Conservation (phyloP, 2,888 invertebrate genomes). For the Boloria euphrosyne region DNA sequence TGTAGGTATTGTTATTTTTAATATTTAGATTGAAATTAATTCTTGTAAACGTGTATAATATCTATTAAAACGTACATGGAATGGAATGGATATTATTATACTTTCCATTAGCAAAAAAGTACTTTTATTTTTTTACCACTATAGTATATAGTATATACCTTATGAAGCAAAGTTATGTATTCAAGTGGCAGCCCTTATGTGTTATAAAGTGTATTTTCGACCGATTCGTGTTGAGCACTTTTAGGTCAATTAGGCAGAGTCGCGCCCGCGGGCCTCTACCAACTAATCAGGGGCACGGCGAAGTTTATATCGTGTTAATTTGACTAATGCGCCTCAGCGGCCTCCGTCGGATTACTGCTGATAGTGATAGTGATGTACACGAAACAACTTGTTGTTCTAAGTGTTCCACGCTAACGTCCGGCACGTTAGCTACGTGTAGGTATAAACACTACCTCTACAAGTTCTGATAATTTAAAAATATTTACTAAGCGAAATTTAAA, state of each 20-base stretch:
- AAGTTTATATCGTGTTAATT: conserved; percentile 81
- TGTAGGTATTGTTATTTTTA: too few species aligned
- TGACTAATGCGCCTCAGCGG: conserved; percentile 74
- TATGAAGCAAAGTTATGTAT: background rate
- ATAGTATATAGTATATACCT: background rate
- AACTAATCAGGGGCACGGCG: conserved; percentile 78
- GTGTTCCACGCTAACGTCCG: background rate
- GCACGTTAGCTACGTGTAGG: background rate
- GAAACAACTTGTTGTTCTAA: conserved; percentile 13
- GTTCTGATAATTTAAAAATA: too few species aligned
- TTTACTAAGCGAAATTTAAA: too few species aligned
- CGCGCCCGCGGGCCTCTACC: conserved; percentile 65
- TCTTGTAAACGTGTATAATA: too few species aligned
- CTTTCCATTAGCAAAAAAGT: too few species aligned
- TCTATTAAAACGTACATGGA: too few species aligned
- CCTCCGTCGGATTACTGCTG: conserved; percentile 45
- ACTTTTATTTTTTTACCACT: background rate
- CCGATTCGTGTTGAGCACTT: conserved; percentile 81
- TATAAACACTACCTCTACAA: background rate
- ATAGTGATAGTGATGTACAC: conserved; percentile 22
- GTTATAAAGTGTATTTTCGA: conserved; percentile 70
- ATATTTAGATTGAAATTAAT: too few species aligned
- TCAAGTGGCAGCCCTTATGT: conserved; percentile 60
- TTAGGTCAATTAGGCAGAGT: conserved; percentile 82
- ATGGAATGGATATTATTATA: too few species aligned